Evolutionary conservation across 2,888 invertebrate species (phyloP).

Genomic region (Leptinotarsa haldemani): DNA sequence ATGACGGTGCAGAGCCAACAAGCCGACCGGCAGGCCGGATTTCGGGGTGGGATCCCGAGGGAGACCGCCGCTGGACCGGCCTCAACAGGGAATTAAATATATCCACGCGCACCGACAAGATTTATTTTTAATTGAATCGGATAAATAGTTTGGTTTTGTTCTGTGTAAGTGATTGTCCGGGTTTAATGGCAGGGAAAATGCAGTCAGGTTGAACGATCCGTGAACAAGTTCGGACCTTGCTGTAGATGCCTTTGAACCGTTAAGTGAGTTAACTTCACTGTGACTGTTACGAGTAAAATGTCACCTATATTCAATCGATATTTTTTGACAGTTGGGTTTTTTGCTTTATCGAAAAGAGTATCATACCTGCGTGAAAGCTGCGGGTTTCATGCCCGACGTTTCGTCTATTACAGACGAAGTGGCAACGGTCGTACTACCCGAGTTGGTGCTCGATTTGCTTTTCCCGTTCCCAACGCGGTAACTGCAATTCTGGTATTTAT

Average conservation of each 20-base stretch:
- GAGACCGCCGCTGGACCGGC: slow-evolving; percentile 32
- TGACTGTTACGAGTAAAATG: no score
- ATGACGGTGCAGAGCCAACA: slow-evolving; percentile 63
- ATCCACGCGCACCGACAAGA: slow-evolving; percentile 46
- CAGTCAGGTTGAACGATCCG: slow-evolving; percentile 8
- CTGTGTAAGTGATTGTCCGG: slow-evolving; percentile 38
- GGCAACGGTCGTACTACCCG: no score
- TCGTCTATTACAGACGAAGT: no score
- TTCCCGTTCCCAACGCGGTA: no score
- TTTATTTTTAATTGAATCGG: slow-evolving; percentile 55
- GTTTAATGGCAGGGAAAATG: slow-evolving; percentile 23
- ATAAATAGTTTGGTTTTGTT: slow-evolving; percentile 47
- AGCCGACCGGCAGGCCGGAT: slow-evolving; percentile 62
- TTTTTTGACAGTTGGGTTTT: no score
- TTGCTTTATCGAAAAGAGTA: no score
- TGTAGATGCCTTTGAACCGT: not conserved
- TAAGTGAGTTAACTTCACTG: not conserved
- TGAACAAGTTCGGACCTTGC: not conserved
- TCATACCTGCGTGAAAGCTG: no score
- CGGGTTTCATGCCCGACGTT: no score
- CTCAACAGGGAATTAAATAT: slow-evolving; percentile 47
- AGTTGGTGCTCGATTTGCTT: no score
- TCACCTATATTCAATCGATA: no score
- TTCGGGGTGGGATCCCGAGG: slow-evolving; percentile 49
- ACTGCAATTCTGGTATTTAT: no score